phyloP scores from a whole-genome alignment of 2,797 vertebrate genomes.

The Poeciliopsis turneri region DNA sequence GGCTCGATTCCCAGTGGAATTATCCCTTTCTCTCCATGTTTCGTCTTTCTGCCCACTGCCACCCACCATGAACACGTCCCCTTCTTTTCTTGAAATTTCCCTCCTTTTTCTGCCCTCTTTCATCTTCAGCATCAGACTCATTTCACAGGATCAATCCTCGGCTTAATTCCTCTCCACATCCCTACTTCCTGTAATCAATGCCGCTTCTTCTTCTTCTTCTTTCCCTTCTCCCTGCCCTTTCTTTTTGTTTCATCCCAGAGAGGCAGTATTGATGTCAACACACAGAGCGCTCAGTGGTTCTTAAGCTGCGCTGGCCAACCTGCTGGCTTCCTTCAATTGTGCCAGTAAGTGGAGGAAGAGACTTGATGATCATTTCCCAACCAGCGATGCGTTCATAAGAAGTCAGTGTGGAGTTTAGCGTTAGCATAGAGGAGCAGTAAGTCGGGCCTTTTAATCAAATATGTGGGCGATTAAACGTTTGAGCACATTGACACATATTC shows the following conservation, averaged over 20 bases:
- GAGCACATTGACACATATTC: constrained; percentile 5
- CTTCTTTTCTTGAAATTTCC: constrained; percentile 49
- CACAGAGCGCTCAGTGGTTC: constrained; percentile 59
- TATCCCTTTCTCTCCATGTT: constrained; percentile 28
- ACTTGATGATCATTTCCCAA: constrained; percentile 57
- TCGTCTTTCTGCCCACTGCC: constrained; percentile 26
- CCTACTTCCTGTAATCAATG: constrained; percentile 28
- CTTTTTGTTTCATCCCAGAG: constrained; percentile 21
- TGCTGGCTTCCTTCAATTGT: constrained; percentile 47
- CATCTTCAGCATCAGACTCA: constrained; percentile 48
- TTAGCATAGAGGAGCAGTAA: background rate
- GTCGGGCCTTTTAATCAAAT: constrained; percentile 4
- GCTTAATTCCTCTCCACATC: constrained; percentile 31
- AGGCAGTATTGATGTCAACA: constrained; percentile 66
- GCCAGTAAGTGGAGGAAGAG: constrained; percentile 51
- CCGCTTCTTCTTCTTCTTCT: constrained; percentile 18
- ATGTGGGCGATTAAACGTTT: constrained; percentile 61
- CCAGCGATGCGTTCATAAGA: constrained; percentile 47
- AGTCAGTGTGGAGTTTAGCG: constrained; percentile 41
- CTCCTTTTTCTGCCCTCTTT: constrained; percentile 43
- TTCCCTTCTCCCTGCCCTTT: constrained; percentile 9
- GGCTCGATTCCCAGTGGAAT: constrained; percentile 70
- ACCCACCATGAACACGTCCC: constrained; percentile 43
- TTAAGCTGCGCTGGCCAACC: constrained; percentile 54
- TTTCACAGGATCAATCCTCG: constrained; percentile 48